Evolutionary conservation across 2,888 invertebrate genomes (phyloP), one percentile per base, ranked within the genome.

Genomic region (Lasioglossum calceatum): DNA sequence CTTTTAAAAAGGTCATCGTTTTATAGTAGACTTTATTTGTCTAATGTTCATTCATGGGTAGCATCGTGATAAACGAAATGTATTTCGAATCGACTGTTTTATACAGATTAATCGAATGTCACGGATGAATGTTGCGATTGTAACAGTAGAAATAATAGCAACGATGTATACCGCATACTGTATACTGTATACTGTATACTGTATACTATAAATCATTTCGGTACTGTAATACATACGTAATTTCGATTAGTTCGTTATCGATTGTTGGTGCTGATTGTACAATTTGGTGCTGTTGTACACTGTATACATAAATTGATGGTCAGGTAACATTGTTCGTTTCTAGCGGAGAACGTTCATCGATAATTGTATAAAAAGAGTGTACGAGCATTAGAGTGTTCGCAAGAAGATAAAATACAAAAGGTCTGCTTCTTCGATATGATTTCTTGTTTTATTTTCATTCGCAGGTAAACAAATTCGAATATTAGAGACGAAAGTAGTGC

Each of bases 181-280:
- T 36, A 54, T 2, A 7, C 36, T 7, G 58, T 36, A 54, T 32
- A 32, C 32, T 1, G 32, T 1, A 32, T 32, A 32, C 7, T 47
- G 58, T 36, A 54, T 2, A 7, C 36, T 7, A 39, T 39, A n/a
- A 23, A n/a, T 42, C 27, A 64, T 67, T 23, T 71, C n/a, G 42
- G n/a, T 71, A 47, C 75, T 44, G 71, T 44, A 70, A 75, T n/a
- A 54, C 50, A 54, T 54, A 27, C 8, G 39, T 32, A 50, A 50
- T 71, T 84, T 77, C 61, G 16, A 84, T 88, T 80, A 42, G 73
- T 90, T 85, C 58, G 58, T 85, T 81, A 71, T 82, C 80, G 64
- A 81, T 71, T 42, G 82, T 89, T 89, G 91, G 91, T 91, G 90
- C 91, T 91, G 87, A 79, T 85, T 85, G 80, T 81, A 86, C 84